Conservation (phyloP, 2,888 invertebrate species). For the Patella ulyssiponensis region DNA sequence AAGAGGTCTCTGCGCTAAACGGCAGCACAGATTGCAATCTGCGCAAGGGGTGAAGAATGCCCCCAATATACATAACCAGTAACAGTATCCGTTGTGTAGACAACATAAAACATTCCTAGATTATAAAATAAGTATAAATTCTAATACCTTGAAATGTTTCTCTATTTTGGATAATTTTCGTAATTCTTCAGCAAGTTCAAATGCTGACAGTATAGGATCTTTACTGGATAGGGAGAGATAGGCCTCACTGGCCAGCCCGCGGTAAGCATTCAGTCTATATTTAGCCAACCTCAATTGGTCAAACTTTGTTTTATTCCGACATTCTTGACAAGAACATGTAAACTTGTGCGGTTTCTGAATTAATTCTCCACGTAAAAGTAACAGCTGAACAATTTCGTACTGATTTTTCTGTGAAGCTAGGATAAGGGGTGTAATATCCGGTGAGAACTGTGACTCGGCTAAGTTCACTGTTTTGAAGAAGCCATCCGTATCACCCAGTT, state of each 20-base stretch:
- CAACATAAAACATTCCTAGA: no score
- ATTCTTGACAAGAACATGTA: conserved; percentile 65
- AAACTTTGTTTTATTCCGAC: conserved; percentile 61
- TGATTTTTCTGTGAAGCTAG: conserved; percentile 69
- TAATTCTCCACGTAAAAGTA: conserved; percentile 64
- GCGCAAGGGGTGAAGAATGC: no score
- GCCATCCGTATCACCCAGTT: conserved; percentile 55
- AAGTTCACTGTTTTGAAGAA: conserved; percentile 56
- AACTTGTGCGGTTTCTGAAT: conserved; percentile 69
- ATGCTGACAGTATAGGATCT: conserved; percentile 70
- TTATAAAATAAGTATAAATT: neutral
- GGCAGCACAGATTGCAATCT: no score
- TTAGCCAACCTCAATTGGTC: conserved; percentile 70
- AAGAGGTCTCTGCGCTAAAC: no score
- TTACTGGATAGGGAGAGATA: conserved; percentile 69
- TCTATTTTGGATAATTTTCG: conserved; percentile 62
- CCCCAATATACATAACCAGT: no score
- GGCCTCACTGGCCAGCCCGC: conserved; percentile 68
- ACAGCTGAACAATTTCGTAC: conserved; percentile 66
- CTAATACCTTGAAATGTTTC: conserved; percentile 69
- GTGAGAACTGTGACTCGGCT: conserved; percentile 68
- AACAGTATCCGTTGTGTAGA: no score
- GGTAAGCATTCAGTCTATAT: conserved; percentile 68
- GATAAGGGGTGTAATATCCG: conserved; percentile 68
- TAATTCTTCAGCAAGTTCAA: conserved; percentile 65